phyloP scores from a whole-genome alignment of 2,797 vertebrate species.

The Parambassis ranga region DNA sequence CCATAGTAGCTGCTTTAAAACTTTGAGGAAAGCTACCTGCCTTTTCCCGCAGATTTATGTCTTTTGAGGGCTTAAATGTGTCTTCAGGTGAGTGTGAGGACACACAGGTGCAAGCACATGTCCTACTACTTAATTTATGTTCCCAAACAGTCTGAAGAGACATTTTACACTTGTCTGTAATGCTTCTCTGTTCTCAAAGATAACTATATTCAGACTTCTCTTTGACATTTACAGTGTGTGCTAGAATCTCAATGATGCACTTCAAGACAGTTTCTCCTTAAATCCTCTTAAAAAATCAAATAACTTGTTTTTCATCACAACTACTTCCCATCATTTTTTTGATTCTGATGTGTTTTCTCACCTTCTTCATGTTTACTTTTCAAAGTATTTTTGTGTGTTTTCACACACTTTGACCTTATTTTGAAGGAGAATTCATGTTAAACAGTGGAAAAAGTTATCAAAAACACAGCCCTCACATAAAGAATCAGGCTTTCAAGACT shows the following conservation, averaged over 20 bases:
- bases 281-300: not conserved
- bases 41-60: conserved; percentile 38
- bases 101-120: conserved; percentile 3
- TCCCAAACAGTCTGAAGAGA: not conserved
- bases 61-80: conserved; percentile 28
- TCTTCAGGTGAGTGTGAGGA: conserved; percentile 11
- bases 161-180: not conserved
- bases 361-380: conserved; percentile 18
- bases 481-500: not conserved
- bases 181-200: not conserved
- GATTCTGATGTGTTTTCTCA: not conserved
- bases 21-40: conserved; percentile 33
- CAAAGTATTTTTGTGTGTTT: conserved; percentile 30
- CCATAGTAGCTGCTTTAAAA: conserved; percentile 43
- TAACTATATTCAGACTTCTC: not conserved
- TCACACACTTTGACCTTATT: conserved; percentile 24
- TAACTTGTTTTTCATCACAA: conserved; percentile 8
- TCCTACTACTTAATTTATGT: conserved; percentile 21
- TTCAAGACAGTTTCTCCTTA: not conserved
- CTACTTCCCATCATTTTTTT: not conserved
- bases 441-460: conserved; percentile 22
- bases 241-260: not conserved
- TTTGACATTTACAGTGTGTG: not conserved
- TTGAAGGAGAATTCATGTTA: conserved; percentile 27
- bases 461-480: conserved; percentile 24